A percentile compares a stretch with the other conserved stretches of the same genome.
Conservation (phyloP, 1,140 invertebrate species). For the Hermatobates lingyangjiaoensis region DNA sequence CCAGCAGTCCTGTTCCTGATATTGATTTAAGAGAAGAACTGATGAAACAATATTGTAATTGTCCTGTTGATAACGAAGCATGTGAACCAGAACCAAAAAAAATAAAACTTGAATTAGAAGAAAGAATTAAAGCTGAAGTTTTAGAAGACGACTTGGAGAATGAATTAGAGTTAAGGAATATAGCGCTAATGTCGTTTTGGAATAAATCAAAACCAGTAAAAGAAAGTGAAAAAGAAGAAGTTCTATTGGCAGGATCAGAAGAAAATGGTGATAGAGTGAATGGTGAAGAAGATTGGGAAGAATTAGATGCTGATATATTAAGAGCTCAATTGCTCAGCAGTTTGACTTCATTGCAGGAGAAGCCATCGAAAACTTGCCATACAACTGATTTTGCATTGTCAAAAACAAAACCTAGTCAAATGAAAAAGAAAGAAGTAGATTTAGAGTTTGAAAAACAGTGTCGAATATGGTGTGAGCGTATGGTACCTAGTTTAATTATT, state of each 20-base stretch:
- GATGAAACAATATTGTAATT: background rate
- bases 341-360: background rate
- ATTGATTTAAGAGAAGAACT: background rate
- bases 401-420: background rate
- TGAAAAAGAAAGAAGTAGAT: background rate
- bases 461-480: background rate
- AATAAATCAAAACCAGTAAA: background rate
- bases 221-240: background rate
- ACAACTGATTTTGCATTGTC: background rate
- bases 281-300: conserved; percentile 8
- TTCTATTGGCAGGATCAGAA: background rate
- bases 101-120: background rate
- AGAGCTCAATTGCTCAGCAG: conserved; percentile 9
- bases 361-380: background rate
- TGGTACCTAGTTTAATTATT: background rate
- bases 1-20: background rate
- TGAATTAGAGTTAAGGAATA: too few relatives aligned
- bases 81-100: background rate
- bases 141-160: too few relatives aligned
- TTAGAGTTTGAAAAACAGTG: background rate
- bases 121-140: background rate
- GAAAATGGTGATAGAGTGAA: background rate
- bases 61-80: background rate
- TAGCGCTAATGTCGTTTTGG: background rate
- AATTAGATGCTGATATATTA: conserved; percentile 11